Conservation (phyloP, 2,113 vertebrate genomes). For the Phaethornis superciliosus region DNA sequence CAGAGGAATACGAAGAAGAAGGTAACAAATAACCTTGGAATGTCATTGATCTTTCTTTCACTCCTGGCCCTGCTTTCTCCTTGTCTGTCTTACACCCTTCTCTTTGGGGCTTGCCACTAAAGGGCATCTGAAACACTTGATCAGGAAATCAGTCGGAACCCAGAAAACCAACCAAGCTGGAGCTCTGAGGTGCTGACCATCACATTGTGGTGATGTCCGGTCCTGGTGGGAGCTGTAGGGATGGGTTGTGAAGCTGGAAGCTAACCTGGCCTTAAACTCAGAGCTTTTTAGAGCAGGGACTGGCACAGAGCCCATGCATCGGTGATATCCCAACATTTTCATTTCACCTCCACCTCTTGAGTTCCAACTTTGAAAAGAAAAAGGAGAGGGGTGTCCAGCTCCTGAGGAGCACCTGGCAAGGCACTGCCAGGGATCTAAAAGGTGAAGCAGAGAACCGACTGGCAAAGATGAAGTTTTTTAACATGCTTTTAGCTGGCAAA, state of each 20-base stretch:
- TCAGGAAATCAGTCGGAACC: background rate
- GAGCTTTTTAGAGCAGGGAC: background rate
- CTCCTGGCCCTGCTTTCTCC: background rate
- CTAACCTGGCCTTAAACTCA: background rate
- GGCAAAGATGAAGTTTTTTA: conserved; percentile 67
- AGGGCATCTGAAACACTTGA: conserved; percentile 27
- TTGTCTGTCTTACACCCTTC: conserved; percentile 55
- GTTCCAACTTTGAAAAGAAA: background rate
- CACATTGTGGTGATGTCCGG: rapidly evolving
- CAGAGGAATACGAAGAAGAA: conserved; percentile 89
- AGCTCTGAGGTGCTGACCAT: background rate
- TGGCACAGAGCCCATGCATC: background rate
- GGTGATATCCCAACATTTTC: background rate
- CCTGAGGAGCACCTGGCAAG: background rate
- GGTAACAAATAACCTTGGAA: conserved; percentile 81
- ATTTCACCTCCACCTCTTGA: background rate
- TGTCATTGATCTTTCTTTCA: conserved; percentile 16
- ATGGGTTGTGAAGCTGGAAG: background rate
- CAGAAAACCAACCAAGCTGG: rapidly evolving
- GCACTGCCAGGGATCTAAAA: background rate
- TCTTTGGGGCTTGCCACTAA: conserved; percentile 59
- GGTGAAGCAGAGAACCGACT: background rate
- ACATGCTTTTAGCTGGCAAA: conserved; percentile 38
- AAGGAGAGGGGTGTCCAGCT: background rate
- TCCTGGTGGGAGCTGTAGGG: background rate